Evolutionary conservation across 2,888 invertebrate genomes (phyloP).

Genomic region (Sialis fuliginosa): DNA sequence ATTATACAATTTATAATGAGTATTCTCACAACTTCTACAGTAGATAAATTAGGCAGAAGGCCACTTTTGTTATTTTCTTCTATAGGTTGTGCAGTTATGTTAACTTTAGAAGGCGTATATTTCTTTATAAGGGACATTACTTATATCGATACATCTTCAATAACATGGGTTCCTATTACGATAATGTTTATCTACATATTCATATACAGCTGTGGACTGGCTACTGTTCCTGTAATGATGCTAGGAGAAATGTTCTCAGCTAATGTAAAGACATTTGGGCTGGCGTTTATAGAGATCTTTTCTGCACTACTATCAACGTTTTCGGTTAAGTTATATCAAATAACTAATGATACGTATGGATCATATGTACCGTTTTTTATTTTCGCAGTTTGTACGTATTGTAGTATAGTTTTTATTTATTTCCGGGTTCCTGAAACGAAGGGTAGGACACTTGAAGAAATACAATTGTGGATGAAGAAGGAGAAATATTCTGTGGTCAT

Average conservation of each 20-base stretch:
- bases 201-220: conserved; percentile 31
- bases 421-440: conserved; percentile 31
- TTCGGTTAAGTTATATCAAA: conserved; percentile 28
- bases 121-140: conserved; percentile 25
- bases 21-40: conserved; percentile 34
- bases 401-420: conserved; percentile 24
- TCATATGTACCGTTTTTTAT: conserved; percentile 28
- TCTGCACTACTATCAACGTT: conserved; percentile 28
- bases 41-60: conserved; percentile 35
- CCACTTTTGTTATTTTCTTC: conserved; percentile 32
- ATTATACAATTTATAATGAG: conserved; percentile 38
- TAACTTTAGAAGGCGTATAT: conserved; percentile 24
- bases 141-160: conserved; percentile 18
- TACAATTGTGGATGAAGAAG: conserved; percentile 16
- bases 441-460: conserved; percentile 30
- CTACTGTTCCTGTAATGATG: conserved; percentile 31
- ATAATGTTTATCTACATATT: conserved; percentile 29
- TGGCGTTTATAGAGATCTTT: conserved; percentile 32
- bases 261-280: conserved; percentile 34
- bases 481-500: too few relatives aligned
- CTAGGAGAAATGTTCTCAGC: conserved; percentile 35
- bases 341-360: conserved; percentile 22
- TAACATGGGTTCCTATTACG: conserved; percentile 25
- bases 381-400: conserved; percentile 23
- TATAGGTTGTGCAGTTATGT: conserved; percentile 23